Evolutionary conservation across 2,113 vertebrate genomes (phyloP).

Genomic region (Amphiprion ocellaris): DNA sequence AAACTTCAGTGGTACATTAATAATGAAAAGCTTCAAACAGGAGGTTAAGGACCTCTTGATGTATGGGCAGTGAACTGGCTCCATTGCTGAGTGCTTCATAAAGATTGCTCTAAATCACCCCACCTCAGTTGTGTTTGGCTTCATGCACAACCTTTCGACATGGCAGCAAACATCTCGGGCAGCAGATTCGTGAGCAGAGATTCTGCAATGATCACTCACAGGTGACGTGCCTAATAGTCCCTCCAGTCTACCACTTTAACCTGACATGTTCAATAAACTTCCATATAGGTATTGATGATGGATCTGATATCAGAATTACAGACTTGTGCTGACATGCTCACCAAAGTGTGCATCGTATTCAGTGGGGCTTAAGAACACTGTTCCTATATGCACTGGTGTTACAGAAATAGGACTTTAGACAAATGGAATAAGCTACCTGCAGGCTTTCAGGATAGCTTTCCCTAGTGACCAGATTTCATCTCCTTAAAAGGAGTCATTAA

Average conservation of each 20-base stretch:
- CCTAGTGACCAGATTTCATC: conserved; percentile 77
- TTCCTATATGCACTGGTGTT: not conserved
- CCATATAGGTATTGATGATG: conserved; percentile 52
- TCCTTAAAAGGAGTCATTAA: conserved; percentile 82
- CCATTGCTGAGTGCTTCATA: conserved; percentile 38
- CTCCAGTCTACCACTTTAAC: conserved; percentile 62
- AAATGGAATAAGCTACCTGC: conserved; percentile 67
- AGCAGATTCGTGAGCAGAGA: conserved; percentile 25
- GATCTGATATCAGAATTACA: conserved; percentile 57
- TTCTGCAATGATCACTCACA: conserved; percentile 65
- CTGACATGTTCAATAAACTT: conserved; percentile 71
- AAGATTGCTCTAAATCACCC: conserved; percentile 27
- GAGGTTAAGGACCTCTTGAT: conserved; percentile 64
- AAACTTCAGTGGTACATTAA: conserved; percentile 69
- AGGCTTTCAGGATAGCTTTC: conserved; percentile 63
- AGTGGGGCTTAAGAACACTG: not conserved
- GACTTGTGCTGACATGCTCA: not conserved
- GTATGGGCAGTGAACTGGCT: conserved; percentile 39
- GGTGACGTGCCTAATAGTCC: conserved; percentile 66
- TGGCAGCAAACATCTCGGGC: conserved; percentile 32
- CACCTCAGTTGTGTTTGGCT: conserved; percentile 27
- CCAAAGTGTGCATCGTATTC: conserved; percentile 9
- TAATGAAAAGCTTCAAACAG: conserved; percentile 77
- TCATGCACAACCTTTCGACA: conserved; percentile 32
- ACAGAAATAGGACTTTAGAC: conserved; percentile 46